A percentile compares a stretch with the other conserved stretches of the same genome.
Evolutionary conservation across 2,113 vertebrate species (phyloP).

Genomic region (Spizaetus ornatus): DNA sequence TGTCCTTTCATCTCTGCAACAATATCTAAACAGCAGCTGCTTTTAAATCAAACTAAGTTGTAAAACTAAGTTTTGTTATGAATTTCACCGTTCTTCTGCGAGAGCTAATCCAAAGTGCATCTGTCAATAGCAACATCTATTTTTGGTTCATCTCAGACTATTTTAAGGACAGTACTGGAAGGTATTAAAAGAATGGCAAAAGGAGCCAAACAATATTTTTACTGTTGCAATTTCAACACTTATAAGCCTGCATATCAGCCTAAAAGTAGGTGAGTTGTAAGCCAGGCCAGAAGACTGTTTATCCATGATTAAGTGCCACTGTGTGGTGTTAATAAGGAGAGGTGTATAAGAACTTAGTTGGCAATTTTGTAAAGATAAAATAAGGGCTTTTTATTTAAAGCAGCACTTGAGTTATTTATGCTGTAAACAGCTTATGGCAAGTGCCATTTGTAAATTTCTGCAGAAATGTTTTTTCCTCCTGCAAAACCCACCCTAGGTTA

Average conservation of each 20-base stretch:
- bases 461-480: neutral
- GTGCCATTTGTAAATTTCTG: neutral
- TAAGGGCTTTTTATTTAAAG: neutral
- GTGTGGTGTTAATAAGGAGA: neutral
- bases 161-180: neutral
- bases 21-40: neutral
- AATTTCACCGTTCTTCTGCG: neutral
- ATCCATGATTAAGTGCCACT: neutral
- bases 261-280: slow-evolving; percentile 1
- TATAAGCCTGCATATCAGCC: neutral
- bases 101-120: neutral
- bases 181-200: slow-evolving; percentile 28
- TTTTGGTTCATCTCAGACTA: neutral
- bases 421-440: neutral
- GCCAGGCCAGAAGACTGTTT: neutral
- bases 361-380: neutral
- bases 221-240: neutral
- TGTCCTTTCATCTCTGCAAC: neutral
- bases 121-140: neutral
- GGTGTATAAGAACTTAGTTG: neutral
- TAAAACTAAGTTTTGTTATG: neutral
- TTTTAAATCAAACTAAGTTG: neutral
- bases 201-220: neutral
- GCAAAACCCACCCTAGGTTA: neutral
- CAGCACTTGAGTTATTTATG: neutral